phyloP scores from a whole-genome alignment of 1,140 invertebrate genomes.

The Zophobas morio region DNA sequence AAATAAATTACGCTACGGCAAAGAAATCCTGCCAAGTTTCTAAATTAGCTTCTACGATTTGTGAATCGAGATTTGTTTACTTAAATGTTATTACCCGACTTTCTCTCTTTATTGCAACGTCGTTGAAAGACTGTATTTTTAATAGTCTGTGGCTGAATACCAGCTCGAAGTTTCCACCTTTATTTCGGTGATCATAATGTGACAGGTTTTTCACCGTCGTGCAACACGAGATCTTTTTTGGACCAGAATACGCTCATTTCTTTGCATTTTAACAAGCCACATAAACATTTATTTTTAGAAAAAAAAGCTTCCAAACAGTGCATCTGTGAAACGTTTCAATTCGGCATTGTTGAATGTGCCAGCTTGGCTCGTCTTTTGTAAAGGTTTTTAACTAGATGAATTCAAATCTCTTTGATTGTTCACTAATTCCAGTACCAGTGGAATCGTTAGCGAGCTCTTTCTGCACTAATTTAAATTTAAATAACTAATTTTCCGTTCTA shows the following conservation, averaged over 20 bases:
- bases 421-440: constrained; percentile 27
- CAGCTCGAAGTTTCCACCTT: constrained; percentile 1
- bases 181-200: constrained; percentile 1
- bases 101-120: constrained; percentile 24
- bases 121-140: constrained; percentile 4
- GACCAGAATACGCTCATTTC: constrained; percentile 16
- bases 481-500: constrained; percentile 41
- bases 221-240: constrained; percentile 17
- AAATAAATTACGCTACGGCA: constrained; percentile 32
- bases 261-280: constrained; percentile 34
- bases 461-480: constrained; percentile 40
- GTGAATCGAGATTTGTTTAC: constrained; percentile 39
- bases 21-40: constrained; percentile 32
- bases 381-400: constrained; percentile 21
- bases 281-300: constrained; percentile 17
- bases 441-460: constrained; percentile 33
- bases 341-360: neutral
- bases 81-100: constrained; percentile 38
- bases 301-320: neutral
- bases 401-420: constrained; percentile 36
- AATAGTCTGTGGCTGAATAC: constrained; percentile 13
- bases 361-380: constrained; percentile 7
- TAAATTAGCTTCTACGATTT: constrained; percentile 26
- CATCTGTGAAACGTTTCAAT: neutral
- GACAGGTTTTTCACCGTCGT: constrained; percentile 12